Evolutionary conservation across 2,888 invertebrate species (phyloP).

Genomic region (Zaprionus bogoriensis): DNA sequence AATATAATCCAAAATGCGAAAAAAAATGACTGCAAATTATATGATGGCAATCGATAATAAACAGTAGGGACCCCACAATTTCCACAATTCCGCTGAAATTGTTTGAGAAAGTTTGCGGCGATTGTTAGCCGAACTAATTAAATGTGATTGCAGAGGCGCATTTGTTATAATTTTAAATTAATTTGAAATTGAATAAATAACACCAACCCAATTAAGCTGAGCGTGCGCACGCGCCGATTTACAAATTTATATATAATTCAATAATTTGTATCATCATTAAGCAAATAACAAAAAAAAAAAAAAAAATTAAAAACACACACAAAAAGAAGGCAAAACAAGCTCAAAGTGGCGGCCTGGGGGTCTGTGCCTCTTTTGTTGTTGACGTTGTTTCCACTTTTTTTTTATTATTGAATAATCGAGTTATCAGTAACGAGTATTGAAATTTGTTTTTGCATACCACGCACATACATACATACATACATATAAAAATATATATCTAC

Average conservation of each 20-base stretch:
- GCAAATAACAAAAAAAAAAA: conserved; percentile 34
- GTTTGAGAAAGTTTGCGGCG: conserved; percentile 24
- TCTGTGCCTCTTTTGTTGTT: not conserved
- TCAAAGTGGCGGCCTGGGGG: not conserved
- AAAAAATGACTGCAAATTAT: no score
- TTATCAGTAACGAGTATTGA: conserved; percentile 45
- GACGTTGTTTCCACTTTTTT: conserved; percentile 1
- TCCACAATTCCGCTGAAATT: not conserved
- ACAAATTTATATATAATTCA: conserved; percentile 48
- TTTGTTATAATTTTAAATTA: conserved; percentile 59
- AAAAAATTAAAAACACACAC: conserved; percentile 3
- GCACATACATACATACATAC: no score
- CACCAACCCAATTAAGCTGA: conserved; percentile 55
- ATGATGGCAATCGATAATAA: no score
- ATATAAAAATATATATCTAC: no score
- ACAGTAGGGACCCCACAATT: no score
- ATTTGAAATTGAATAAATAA: conserved; percentile 60
- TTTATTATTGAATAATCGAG: conserved; percentile 43
- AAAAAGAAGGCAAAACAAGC: conserved; percentile 14
- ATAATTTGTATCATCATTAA: conserved; percentile 53
- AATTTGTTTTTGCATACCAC: conserved; percentile 14
- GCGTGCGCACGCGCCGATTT: conserved; percentile 43
- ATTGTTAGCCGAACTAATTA: conserved; percentile 58
- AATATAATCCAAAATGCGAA: no score
- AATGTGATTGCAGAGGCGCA: conserved; percentile 62